Base-by-base conservation (phyloP, 2,888 invertebrate genomes). In the Notocelia uddmanniana region DNA sequence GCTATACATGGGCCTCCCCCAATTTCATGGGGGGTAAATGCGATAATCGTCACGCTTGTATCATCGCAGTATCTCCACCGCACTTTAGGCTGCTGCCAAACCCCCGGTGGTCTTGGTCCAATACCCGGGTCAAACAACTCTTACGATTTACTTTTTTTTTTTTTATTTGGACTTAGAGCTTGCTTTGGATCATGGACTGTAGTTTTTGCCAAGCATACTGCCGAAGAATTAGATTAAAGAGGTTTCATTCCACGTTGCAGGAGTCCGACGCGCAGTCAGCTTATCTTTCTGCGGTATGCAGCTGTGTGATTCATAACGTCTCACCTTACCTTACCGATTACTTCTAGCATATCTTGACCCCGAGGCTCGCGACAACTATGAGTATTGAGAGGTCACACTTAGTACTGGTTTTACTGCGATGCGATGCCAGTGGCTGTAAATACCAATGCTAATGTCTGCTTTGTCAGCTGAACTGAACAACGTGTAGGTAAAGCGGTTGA, bases 211-310 rank as follows among this genome's bases (percentile, higher is more conserved):
- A 19, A 50, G 50, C 60, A 26, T 31, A 26, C 31, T 52, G 31
- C 18, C 21, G 52, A 63, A n/a, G 31, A 52, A 63, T 31, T 15
- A 34, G 50, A 52, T 63, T 50, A 63, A 64, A 37, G 52, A 15
- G 23, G 64, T 37, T 54, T 21, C 19, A 63, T 54, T 18, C 34
- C n/a, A 64, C 64, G 64, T 64, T 52, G 64, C 64, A 37, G 50
- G 21, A 64, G 45, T 19, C 11, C 52, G 15, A 54, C n/a, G 54
- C 37, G 23, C 34, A 34, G 52, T 64, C 64, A 64, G 52, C 52
- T 52, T 52, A 64, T 64, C 34, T n/a, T 34, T n/a, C 15, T 64
- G 52, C 37, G 64, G 37, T 37, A 64, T 64, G 64, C 64, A 64
- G 64, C 37, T 54, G 37, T 52, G 34, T 31, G 31, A 9, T 45